Base-by-base conservation (phyloP, 2,797 vertebrate genomes). In the Dryobates pubescens region DNA sequence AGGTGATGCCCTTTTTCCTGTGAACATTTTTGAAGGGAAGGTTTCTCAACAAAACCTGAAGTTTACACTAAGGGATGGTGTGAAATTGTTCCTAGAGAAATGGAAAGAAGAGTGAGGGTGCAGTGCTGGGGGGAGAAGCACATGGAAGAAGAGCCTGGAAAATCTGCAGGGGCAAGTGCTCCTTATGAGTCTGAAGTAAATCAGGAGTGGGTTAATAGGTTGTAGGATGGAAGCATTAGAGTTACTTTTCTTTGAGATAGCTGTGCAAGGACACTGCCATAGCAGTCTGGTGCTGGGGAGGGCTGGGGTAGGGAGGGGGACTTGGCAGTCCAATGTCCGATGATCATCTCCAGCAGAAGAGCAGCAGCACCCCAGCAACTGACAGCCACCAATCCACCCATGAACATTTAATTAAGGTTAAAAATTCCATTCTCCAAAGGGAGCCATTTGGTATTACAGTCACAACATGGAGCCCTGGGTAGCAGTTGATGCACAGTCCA, bases 321-420 rank as follows among this genome's bases (percentile, higher is more conserved):
- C 6, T 38, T 7, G 16, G 12, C 11, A 69, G 3, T 13, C 5
- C 0, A 3, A 2, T 59, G 56, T 53, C 51, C 9, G 3, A 12
- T 10, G 23, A n/a, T 15, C 51, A 38, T 9, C 59, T 58, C 24
- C 53, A 72, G 63, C 11, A 71, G 58, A 29, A 84, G 11, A 61
- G 20, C 12, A 88, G 64, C 69, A 92, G 26, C 16, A 49, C 7
- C 23, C 13, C 61, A 64, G 45, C 24, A 23, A 16, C 29, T 2
- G 43, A 34, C 18, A 58, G 58, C 24, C 70, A 32, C 24, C 45
- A 22, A 10, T 23, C 14, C 23, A 30, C 32, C 22, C 15, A 3
- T 2, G 10, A 56, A 24, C 13, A 0, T 24, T 47, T 24, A 69
- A 76, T 58, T 61, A 58, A 64, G 29, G 30, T 22, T 63, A 47